Percentiles rank a stretch among this genome's conserved stretches.
Conservation (phyloP, 2,888 invertebrate species). For the Lycocerus yunnanus region DNA sequence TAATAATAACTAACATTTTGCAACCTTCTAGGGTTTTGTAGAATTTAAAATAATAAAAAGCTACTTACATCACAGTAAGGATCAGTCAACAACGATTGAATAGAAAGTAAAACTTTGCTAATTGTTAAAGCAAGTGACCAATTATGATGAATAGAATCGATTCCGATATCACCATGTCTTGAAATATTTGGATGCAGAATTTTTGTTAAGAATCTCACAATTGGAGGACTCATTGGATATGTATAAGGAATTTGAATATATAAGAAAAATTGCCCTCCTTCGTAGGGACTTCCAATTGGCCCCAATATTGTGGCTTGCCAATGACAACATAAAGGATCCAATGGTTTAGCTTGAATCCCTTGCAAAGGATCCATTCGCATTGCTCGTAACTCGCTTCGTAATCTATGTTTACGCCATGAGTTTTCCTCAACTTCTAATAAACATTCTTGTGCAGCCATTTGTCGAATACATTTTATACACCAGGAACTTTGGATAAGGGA, state of each 20-base stretch:
- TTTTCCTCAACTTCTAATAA: slow-evolving; percentile 74
- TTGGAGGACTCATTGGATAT: slow-evolving; percentile 91
- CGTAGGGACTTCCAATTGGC: slow-evolving; percentile 90
- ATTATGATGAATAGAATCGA: slow-evolving; percentile 94
- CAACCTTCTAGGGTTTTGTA: too few relatives aligned
- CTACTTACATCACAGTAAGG: slow-evolving; percentile 79
- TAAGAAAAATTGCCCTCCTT: slow-evolving; percentile 90
- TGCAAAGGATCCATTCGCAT: slow-evolving; percentile 80
- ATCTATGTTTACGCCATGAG: slow-evolving; percentile 79
- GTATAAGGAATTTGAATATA: slow-evolving; percentile 87
- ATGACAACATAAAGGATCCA: slow-evolving; percentile 81
- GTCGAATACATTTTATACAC: slow-evolving; percentile 84
- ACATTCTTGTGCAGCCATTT: slow-evolving; percentile 77
- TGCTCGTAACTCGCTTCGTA: slow-evolving; percentile 75
- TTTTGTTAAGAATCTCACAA: slow-evolving; percentile 89
- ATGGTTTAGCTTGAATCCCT: slow-evolving; percentile 80
- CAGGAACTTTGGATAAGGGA: slow-evolving; percentile 77
- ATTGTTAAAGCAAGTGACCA: slow-evolving; percentile 95
- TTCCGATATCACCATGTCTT: slow-evolving; percentile 92
- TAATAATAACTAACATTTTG: too few relatives aligned
- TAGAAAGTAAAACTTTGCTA: slow-evolving; percentile 84
- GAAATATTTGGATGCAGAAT: slow-evolving; percentile 95
- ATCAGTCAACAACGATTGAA: slow-evolving; percentile 87
- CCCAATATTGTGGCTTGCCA: slow-evolving; percentile 95
- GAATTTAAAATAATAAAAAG: neutral